Percentiles rank a stretch among this genome's conserved stretches.
phyloP scores from a whole-genome alignment of 2,888 invertebrate species.

The Oeneis ivallda region DNA sequence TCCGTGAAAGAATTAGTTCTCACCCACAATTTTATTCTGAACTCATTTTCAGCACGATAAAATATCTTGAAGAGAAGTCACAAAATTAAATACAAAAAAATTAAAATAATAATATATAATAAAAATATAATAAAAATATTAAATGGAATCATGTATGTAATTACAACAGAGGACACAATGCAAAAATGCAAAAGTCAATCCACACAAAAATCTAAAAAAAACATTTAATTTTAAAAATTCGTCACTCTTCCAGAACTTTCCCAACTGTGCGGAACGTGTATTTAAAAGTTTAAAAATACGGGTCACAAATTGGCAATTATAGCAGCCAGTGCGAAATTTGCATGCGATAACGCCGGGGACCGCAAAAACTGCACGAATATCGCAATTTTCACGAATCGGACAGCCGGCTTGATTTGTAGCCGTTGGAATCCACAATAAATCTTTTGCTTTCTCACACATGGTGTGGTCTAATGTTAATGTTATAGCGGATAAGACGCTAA shows the following conservation, averaged over 20 bases:
- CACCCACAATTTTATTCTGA: too few species aligned
- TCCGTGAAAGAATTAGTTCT: too few species aligned
- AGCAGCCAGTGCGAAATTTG: constrained; percentile 45
- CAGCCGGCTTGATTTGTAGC: constrained; percentile 70
- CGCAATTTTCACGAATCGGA: constrained; percentile 65
- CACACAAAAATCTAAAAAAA: neutral
- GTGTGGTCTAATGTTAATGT: constrained; percentile 46
- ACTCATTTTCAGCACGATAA: too few species aligned
- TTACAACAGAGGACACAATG: too few species aligned
- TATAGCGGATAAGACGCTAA: constrained; percentile 26
- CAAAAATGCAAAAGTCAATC: too few species aligned
- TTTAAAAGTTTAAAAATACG: constrained; percentile 32
- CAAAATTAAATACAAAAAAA: too few species aligned
- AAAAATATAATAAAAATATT: too few species aligned
- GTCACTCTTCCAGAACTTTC: constrained; percentile 5
- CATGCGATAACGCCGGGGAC: constrained; percentile 50
- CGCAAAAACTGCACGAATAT: constrained; percentile 53
- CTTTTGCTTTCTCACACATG: constrained; percentile 51
- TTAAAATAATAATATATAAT: too few species aligned
- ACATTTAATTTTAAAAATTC: constrained; percentile 3
- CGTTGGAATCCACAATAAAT: constrained; percentile 66
- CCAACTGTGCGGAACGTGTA: constrained; percentile 14
- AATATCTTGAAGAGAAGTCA: too few species aligned
- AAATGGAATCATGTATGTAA: too few species aligned
- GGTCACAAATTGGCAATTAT: constrained; percentile 41